A percentile compares a stretch with the other conserved stretches of the same genome.
Evolutionary conservation across 2,797 vertebrate species (phyloP).

Genomic region (Anas capensis): DNA sequence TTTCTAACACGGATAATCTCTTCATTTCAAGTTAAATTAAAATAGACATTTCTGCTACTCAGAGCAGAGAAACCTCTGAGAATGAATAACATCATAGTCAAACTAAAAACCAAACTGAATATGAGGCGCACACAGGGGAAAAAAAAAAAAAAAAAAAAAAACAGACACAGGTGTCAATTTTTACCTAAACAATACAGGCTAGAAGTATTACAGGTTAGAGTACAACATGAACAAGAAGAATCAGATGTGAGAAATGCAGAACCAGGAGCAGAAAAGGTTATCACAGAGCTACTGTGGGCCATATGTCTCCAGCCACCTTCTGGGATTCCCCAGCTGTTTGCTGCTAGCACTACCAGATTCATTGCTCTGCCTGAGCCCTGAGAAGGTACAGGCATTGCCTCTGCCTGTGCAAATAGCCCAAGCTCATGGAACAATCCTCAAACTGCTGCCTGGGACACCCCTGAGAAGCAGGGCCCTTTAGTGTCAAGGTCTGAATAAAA

Average conservation of each 20-base stretch:
- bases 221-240: fast-evolving
- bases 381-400: background rate
- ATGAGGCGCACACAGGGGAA: background rate
- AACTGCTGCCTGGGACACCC: fast-evolving
- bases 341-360: background rate
- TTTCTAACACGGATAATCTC: background rate
- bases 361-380: background rate
- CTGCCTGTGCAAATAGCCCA: background rate
- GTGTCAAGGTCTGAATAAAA: background rate
- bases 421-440: background rate
- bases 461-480: background rate
- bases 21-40: constrained; percentile 15
- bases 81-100: background rate
- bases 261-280: background rate
- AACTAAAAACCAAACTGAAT: background rate
- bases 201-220: background rate
- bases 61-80: background rate
- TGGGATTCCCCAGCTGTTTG: background rate
- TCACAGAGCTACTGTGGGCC: background rate
- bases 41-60: background rate
- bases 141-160: background rate
- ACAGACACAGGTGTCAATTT: background rate
- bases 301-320: background rate
- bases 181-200: background rate
- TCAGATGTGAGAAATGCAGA: background rate